Percentiles rank a stretch among this genome's conserved stretches.
These are phyloP conservation scores for Spodoptera frugiperda DNA, from an alignment of 1,140 invertebrate genomes.

Conservation along the genomic window DNA sequence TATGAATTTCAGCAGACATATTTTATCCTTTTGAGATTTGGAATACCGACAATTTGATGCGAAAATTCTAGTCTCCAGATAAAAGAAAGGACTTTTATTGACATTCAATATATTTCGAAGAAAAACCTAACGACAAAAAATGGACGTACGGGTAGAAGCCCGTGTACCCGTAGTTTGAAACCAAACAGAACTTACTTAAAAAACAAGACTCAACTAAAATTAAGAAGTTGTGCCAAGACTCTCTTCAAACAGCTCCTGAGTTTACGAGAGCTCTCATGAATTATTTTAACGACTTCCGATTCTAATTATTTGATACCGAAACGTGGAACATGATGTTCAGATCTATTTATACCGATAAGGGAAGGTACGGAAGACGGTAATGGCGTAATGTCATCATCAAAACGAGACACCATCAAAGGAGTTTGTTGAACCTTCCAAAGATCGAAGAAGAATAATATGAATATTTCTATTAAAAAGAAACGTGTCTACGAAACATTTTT, in stretches of 20 bases:
- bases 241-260: constrained; percentile 7
- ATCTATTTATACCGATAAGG: constrained; percentile 19
- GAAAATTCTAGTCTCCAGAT: too few relatives aligned
- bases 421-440: not conserved
- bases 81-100: too few relatives aligned
- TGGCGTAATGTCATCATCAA: constrained; percentile 31
- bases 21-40: too few relatives aligned
- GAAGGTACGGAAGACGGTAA: constrained; percentile 4
- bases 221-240: not conserved
- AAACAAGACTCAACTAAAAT: not conserved
- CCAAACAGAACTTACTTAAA: not conserved
- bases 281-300: constrained; percentile 30
- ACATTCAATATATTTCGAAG: too few relatives aligned
- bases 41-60: too few relatives aligned
- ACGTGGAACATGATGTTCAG: not conserved
- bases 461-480: not conserved
- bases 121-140: too few relatives aligned
- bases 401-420: not conserved
- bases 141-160: too few relatives aligned
- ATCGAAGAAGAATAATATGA: too few relatives aligned
- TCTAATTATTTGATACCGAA: constrained; percentile 10
- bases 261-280: not conserved
- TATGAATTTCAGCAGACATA: too few relatives aligned
- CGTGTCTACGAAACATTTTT: not conserved
- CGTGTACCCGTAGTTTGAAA: too few relatives aligned